A percentile compares a stretch with the other conserved stretches of the same genome.
These are phyloP conservation scores for Mycteria americana DNA, from an alignment of 2,797 vertebrate genomes.

Conservation along the genomic window DNA sequence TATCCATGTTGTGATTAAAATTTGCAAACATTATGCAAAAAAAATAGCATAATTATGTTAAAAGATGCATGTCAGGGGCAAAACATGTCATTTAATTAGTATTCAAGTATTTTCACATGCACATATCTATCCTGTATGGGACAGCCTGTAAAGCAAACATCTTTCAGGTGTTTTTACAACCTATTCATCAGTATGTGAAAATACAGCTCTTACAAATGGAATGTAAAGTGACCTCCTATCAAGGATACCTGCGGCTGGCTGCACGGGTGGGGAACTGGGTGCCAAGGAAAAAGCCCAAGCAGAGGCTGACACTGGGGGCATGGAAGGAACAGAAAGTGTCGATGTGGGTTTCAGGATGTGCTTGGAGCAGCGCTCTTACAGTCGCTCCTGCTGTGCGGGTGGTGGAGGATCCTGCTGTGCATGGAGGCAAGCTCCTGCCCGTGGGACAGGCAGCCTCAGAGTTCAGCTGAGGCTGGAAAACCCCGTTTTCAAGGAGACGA, in stretches of 20 bases:
- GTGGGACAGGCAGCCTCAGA: background rate
- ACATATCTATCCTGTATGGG: background rate
- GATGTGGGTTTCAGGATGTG: background rate
- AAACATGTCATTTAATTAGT: background rate
- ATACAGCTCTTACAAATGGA: background rate
- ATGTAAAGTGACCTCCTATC: background rate
- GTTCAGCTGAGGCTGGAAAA: background rate
- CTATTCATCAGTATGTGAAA: background rate
- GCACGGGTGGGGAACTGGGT: background rate
- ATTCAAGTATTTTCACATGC: background rate
- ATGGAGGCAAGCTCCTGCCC: background rate
- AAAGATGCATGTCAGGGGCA: background rate
- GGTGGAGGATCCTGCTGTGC: background rate
- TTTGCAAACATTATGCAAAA: background rate
- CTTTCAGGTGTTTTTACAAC: background rate
- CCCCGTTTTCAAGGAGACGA: background rate
- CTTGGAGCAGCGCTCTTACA: background rate
- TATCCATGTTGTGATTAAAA: background rate
- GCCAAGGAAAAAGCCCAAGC: background rate
- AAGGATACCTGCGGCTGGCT: background rate
- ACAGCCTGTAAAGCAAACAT: background rate
- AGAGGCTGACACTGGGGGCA: background rate
- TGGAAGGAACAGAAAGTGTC: background rate
- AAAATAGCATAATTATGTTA: background rate
- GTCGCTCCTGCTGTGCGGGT: fast-evolving